phyloP scores from a whole-genome alignment of 2,888 invertebrate genomes.

The Coleophora flavipennella region DNA sequence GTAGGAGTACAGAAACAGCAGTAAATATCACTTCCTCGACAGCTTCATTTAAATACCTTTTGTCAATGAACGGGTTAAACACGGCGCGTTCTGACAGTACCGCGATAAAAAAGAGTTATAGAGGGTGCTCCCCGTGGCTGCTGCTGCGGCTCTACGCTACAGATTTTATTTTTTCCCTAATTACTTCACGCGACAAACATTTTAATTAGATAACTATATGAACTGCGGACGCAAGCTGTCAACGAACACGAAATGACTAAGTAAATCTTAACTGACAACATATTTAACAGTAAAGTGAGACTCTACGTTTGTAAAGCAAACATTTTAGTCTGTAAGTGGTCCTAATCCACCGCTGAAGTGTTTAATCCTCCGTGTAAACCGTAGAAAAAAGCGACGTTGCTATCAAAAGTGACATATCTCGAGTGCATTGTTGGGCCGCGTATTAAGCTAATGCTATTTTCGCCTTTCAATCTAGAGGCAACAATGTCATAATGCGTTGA shows the following conservation, averaged over 20 bases:
- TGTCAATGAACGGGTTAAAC: constrained; percentile 71
- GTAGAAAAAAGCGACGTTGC: constrained; percentile 35
- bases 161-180: constrained; percentile 43
- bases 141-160: constrained; percentile 37
- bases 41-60: constrained; percentile 73
- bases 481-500: constrained; percentile 20
- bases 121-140: constrained; percentile 25
- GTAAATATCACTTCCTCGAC: constrained; percentile 64
- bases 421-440: constrained; percentile 36
- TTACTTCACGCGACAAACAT: constrained; percentile 57
- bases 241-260: constrained; percentile 1
- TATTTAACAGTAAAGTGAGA: too few species aligned
- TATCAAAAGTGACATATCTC: constrained; percentile 63
- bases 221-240: constrained; percentile 1
- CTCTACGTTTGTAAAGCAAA: constrained; percentile 17
- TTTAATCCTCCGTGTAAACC: constrained; percentile 51
- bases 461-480: constrained; percentile 18
- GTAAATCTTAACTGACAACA: too few species aligned
- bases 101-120: constrained; percentile 70
- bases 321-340: constrained; percentile 31
- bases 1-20: constrained; percentile 45
- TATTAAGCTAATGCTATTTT: constrained; percentile 36
- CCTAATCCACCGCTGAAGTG: constrained; percentile 38
- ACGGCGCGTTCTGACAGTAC: constrained; percentile 29
- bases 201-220: constrained; percentile 47